Base-by-base conservation (phyloP, 1,140 invertebrate species). In the Drosophila cardini region DNA sequence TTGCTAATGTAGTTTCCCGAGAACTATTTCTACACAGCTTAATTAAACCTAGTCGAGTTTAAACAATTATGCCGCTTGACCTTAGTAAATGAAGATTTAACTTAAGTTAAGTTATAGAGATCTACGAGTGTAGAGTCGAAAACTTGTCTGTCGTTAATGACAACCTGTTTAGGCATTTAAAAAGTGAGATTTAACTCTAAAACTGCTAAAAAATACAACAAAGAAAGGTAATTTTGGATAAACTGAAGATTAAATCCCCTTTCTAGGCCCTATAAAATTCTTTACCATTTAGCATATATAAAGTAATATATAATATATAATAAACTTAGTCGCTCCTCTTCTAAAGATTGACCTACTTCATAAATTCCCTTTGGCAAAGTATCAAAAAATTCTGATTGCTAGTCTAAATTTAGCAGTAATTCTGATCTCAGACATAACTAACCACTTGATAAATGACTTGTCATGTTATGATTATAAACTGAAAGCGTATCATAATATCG, bases 401-500 rank as follows among this genome's bases (percentile, higher is more conserved):
- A 26, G 21, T 26, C 21, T 26, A 26, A 26, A 26, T 11, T 38
- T 10, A 4, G 3, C 11, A 5, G 3, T 5, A 40, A 40, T 4
- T 40, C 38, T 4, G 2, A 13, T 4, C 13, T 0, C 13, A 40
- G 15, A 6, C 38, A 0, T 2, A 42, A 42, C 38, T 13, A 50
- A 13, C 4, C 30, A 30, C 30, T 15, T 52, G 48, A 52, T 32
- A 15, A 52, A 52, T 52, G 48, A 52, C 13, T 10, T 13, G n/a
- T 15, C n/a, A 52, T 50, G 13, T 4, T 15, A 30, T 30, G 48
- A 52, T 34, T 52, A 52, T 8, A 15, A 52, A 34, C 48, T 10
- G 48, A 52, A 52, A 52, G 48, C 26, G 48, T 52, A 52, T 52
- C 30, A 32, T 9, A 52, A 34, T 32, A 52, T 52, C n/a, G 26